A percentile compares a stretch with the other conserved stretches of the same genome.
phyloP scores from a whole-genome alignment of 35 echinoderm and acorn worm genomes.

The Acanthaster planci region DNA sequence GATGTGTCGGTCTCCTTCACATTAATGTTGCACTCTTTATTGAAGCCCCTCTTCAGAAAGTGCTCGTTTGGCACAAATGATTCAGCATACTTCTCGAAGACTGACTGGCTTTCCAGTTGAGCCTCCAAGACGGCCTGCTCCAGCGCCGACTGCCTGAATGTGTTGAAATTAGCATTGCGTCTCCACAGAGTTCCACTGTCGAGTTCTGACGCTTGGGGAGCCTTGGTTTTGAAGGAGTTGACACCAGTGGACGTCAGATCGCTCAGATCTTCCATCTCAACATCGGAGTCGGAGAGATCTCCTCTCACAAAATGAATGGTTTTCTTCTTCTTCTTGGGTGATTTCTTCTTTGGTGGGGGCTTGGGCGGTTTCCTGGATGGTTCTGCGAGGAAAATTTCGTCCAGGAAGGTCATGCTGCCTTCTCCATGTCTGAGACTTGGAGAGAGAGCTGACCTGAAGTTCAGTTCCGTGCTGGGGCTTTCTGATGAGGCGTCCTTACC shows the following conservation, averaged over 20 bases:
- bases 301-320: neutral
- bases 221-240: neutral
- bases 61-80: constrained; percentile 34
- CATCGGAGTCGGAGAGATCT: neutral
- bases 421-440: constrained; percentile 7
- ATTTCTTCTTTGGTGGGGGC: constrained; percentile 57
- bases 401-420: constrained; percentile 56
- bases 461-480: no score
- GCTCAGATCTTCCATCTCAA: neutral
- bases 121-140: neutral
- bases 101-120: constrained; percentile 4
- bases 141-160: neutral
- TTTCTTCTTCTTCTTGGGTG: neutral
- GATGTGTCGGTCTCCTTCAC: neutral
- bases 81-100: constrained; percentile 33
- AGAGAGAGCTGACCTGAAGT: no score
- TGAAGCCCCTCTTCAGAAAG: neutral
- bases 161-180: neutral
- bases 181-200: neutral
- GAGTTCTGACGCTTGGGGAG: neutral
- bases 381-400: constrained; percentile 66
- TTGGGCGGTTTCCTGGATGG: neutral
- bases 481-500: neutral
- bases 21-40: neutral
- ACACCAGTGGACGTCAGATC: neutral